Conservation (phyloP, 2,888 invertebrate species). For the Drosophila hamatofila region DNA sequence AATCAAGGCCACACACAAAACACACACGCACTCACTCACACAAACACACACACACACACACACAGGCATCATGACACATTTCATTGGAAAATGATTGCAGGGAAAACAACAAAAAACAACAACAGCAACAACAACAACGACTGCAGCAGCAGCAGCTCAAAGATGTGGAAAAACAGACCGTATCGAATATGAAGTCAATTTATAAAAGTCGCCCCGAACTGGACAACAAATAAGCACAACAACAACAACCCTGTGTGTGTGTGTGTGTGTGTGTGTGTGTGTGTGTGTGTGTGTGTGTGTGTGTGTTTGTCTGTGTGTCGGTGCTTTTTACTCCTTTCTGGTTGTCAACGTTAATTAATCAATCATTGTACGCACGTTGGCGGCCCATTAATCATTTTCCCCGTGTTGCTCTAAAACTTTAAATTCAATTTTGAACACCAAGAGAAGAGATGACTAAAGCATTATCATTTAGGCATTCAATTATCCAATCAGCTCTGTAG, state of each 20-base stretch:
- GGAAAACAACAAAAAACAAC: conserved; percentile 46
- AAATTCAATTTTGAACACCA: conserved; percentile 49
- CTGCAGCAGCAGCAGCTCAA: conserved; percentile 38
- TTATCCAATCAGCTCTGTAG: conserved; percentile 26
- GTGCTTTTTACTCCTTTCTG: conserved; percentile 56
- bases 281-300: conserved; percentile 21
- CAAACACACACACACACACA: conserved; percentile 8
- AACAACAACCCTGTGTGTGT: conserved; percentile 10
- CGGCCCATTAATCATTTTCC: conserved; percentile 72
- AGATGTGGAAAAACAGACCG: conserved; percentile 69
- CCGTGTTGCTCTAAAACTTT: conserved; percentile 42
- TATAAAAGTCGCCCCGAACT: conserved; percentile 68
- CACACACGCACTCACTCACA: conserved; percentile 5
- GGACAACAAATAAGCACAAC: conserved; percentile 62
- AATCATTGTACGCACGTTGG: conserved; percentile 72
- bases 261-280: conserved; percentile 17
- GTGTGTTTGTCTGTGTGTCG: conserved; percentile 31
- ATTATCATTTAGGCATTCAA: conserved; percentile 52
- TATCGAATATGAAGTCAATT: conserved; percentile 75
- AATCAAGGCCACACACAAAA: conserved; percentile 66
- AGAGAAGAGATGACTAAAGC: conserved; percentile 5
- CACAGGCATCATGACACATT: conserved; percentile 54
- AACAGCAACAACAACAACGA: conserved; percentile 31
- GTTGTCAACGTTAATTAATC: conserved; percentile 80
- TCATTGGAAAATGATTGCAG: conserved; percentile 76